Evolutionary conservation across 2,888 invertebrate species (phyloP).

Genomic region (Calameuta pallipes): DNA sequence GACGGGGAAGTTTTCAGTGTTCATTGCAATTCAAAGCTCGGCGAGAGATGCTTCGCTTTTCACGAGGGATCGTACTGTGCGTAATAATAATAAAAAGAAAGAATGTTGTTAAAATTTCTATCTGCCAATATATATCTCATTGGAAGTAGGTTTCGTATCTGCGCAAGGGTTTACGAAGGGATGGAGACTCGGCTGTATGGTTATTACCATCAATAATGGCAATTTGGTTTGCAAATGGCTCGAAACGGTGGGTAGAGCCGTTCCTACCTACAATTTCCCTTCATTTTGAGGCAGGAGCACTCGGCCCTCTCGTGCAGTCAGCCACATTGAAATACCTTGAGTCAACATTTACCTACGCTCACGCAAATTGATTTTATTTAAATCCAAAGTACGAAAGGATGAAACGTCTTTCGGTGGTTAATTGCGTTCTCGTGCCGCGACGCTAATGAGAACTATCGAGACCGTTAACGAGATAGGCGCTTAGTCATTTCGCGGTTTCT

Average conservation of each 20-base stretch:
- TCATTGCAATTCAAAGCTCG: not conserved
- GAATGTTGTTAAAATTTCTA: slow-evolving; percentile 44
- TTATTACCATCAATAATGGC: slow-evolving; percentile 65
- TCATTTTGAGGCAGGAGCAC: slow-evolving; percentile 53
- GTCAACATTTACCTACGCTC: slow-evolving; percentile 63
- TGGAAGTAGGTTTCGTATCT: slow-evolving; percentile 29
- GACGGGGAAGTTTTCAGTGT: not conserved
- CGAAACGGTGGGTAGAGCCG: slow-evolving; percentile 53
- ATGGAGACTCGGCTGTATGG: slow-evolving; percentile 53
- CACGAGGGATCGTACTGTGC: not conserved
- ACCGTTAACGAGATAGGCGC: not conserved
- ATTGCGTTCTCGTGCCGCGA: slow-evolving; percentile 50
- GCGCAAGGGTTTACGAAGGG: slow-evolving; percentile 18
- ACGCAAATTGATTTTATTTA: slow-evolving; percentile 64
- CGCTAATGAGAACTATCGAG: not conserved
- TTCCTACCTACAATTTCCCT: slow-evolving; percentile 62
- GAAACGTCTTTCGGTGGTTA: slow-evolving; percentile 46
- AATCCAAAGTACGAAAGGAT: slow-evolving; percentile 56
- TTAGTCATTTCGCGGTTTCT: not conserved
- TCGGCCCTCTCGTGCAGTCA: slow-evolving; percentile 53
- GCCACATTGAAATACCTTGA: slow-evolving; percentile 62
- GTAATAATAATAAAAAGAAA: slow-evolving; percentile 12
- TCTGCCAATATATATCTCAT: slow-evolving; percentile 36
- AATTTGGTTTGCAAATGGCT: slow-evolving; percentile 64
- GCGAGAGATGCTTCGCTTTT: not conserved